Evolutionary conservation across 2,797 vertebrate species (phyloP), one percentile per base, ranked within the genome.

Genomic region (Esox masquinongy): DNA sequence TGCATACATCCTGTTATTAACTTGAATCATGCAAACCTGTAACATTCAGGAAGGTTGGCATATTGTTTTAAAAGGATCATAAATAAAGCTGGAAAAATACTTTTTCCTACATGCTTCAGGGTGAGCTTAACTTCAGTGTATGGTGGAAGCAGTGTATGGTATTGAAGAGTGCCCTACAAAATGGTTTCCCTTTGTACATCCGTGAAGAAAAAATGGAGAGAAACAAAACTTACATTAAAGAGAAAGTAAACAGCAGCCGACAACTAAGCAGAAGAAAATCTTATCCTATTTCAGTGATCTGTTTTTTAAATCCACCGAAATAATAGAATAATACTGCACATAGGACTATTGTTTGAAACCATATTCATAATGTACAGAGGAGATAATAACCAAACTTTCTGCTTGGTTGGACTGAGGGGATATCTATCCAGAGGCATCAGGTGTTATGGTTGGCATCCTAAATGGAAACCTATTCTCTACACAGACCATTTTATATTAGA

Each of bases 361-460:
- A 68, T 86, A 84, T 87, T 71, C 78, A 85, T 86, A 84, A 88
- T 87, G 79, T 76, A 86, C 81, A 64, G 31, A 8, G 78, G 79
- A 63, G 80, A 84, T 82, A 82, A 85, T 85, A 82, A 79, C 17
- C 50, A 66, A 74, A 69, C 24, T 82, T 70, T 64, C 63, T 81
- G 49, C 8, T 5, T 19, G 53, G 19, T 22, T 56, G 53, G 53
- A 15, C n/a, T 0, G 7, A 74, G 15, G 47, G 36, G 78, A 70
- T 64, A 9, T 15, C 7, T 70, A 72, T 68, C 70, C 77, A 66
- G 34, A 34, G 29, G 61, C 22, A 11, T 29, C 24, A 5, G 14
- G 59, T 63, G 59, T 63, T 63, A 4, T 63, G 24, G 0, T 2
- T 9, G 19, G 53, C 2, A 2, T 56, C 53, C n/a, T 19, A 56